phyloP scores from a whole-genome alignment of 2,113 vertebrate species.

The Neolamprologus variostigma region DNA sequence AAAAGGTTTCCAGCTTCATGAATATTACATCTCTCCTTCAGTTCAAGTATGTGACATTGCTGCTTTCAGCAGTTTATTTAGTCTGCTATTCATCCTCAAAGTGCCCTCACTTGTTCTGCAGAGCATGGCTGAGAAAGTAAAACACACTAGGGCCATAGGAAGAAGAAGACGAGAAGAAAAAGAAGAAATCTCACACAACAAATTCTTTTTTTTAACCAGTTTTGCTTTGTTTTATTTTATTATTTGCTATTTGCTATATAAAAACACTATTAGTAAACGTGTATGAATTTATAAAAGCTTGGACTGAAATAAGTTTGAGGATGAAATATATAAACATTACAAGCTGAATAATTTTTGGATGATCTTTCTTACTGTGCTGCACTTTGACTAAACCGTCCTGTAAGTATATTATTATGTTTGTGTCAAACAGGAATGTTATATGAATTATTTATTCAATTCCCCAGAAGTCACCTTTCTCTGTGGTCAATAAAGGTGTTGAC shows the following conservation, averaged over 20 bases:
- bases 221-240: not conserved
- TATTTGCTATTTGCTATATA: not conserved
- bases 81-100: conserved; percentile 53
- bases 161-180: not conserved
- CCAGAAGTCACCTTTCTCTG: not conserved
- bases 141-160: conserved; percentile 17
- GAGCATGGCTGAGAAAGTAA: conserved; percentile 32
- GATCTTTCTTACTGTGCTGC: not conserved
- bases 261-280: not conserved
- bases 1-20: not conserved
- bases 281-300: not conserved
- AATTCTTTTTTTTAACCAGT: not conserved
- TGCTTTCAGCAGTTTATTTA: conserved; percentile 57
- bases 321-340: not conserved
- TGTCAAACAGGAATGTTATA: not conserved
- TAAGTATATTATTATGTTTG: not conserved
- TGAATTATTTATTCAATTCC: not conserved
- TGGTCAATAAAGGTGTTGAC: not conserved
- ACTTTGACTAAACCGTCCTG: not conserved
- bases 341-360: not conserved
- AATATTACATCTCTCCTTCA: not conserved
- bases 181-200: not conserved
- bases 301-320: not conserved
- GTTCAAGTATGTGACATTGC: conserved; percentile 10
- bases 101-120: conserved; percentile 27